Base-by-base conservation (phyloP, 2,113 vertebrate species). In the Syngnathus typhle region DNA sequence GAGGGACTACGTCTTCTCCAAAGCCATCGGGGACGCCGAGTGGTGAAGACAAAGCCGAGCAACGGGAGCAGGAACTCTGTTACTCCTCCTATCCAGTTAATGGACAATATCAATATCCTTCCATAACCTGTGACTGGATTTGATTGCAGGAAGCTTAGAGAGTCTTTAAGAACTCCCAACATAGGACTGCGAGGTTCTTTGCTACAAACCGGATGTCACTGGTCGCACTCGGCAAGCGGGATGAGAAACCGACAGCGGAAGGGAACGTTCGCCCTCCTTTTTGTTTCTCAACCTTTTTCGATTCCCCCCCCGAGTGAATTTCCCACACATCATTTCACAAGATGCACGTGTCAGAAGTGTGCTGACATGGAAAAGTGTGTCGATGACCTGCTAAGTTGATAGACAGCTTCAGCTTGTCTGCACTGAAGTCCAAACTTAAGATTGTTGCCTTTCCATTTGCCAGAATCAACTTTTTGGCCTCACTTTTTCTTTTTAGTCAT, bases 1-100 rank as follows among this genome's bases (percentile, higher is more conserved):
- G 85, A 94, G 93, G 90, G 96, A 99, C 92, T 99, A 95, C 74
- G 96, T 99, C 84, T 99, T 99, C 93, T 99, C 96, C 92, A 99
- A 99, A 97, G 95, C 96, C 92, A 98, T 97, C 78, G 97, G 97
- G 71, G 97, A 98, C 5, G 97, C 97, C 11, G 96, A 99, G 89
- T 99, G 97, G 97, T 98, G 92, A 47, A 32, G 10, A 44, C 23
- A 3, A 47, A 49, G 41, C 47, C 41, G 69, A 72, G 70, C 60
- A 52, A 46, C 75, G 60, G 72, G 77, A 77, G 79, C 83, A 65
- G 67, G 73, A 76, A 74, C 73, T 78, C 77, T 76, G 38, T 73
- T 76, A 82, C 78, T 83, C 73, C 79, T 79, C 69, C 69, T 73
- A 69, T 88, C 80, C 82, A 70, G 73, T 76, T 86, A 74, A 82